Base-by-base conservation (phyloP, 2,888 invertebrate species). In the Nowickia ferox region DNA sequence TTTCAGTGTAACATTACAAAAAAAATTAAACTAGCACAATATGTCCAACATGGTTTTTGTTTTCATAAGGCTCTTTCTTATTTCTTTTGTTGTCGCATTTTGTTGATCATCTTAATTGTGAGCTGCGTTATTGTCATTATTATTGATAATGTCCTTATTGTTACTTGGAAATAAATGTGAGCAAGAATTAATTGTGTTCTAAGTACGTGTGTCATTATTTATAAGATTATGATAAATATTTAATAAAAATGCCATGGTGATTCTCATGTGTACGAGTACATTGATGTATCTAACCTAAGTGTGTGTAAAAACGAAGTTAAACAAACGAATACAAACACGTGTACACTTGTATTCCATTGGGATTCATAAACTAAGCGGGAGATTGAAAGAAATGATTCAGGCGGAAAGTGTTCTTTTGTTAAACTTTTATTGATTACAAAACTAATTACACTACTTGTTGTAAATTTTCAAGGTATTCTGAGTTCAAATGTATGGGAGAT, bases 171-270 rank as follows among this genome's bases (percentile, higher is more conserved):
- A 71, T 46, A n/a, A 13, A 72, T 19, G 40, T 40, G 9, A 61
- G 51, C 48, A 61, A 15, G 17, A 30, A 44, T 59, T 59, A 46
- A 11, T 55, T 51, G 11, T 17, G 13, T 17, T 42, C 22, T 30
- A 15, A 48, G 38, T 40, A 51, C n/a, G n/a, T 42, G 46, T 69
- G 4, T 42, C 68, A 61, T 83, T 82, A 82, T 76, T 82, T 57
- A 78, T 74, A 44, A 53, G 68, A 74, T 78, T 74, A 74, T 74
- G 66, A 84, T 42, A 61, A 66, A 74, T 11, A 53, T 77, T 77
- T 30, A 57, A 57, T 13, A n/a, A 71, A 71, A 30, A 44, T 42
- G 48, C 6, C n/a, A 48, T 17, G 55, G 44, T 66, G 59, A 38
- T 30, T 30, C 30, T 30, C 61, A 61, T 69, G 8, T 19, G 44